Base-by-base conservation (phyloP, 2,797 vertebrate species). In the Sebastes vulpes region DNA sequence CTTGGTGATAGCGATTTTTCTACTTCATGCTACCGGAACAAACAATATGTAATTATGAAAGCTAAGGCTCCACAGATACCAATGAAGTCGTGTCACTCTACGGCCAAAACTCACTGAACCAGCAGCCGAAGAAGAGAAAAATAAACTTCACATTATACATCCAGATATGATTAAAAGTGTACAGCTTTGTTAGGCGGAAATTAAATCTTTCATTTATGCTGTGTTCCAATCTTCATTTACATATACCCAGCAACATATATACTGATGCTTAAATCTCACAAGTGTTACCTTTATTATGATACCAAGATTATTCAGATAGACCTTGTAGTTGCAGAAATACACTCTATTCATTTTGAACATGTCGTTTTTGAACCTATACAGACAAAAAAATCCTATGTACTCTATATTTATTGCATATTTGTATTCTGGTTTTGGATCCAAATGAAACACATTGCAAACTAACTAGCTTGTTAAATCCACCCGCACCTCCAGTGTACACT, bases 381-480 rank as follows among this genome's bases (percentile, higher is more conserved):
- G 38, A 42, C 38, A 42, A 42, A 46, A 18, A 18, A 16, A 58
- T 52, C 50, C 7, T 52, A 21, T 53, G 16, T 7, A 46, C 42
- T 18, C 14, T 46, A 46, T 46, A 18, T 46, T 46, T 46, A 46
- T 46, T 46, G 6, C 14, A 46, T 23, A 54, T 57, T 26, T 2
- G 26, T 26, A 57, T 28, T 28, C 54, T 28, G 6, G 12, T 28
- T 57, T 57, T 12, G 25, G 54, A 57, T 57, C 14, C 12, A 18
- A 26, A 28, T 16, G 25, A 46, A 46, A 46, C 16, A 16, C 23
- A 26, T 12, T 18, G 54, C 5, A 14, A 46, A 46, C 42, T 46
- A 46, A 46, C 14, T 38, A 56, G 16, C 31, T 48, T 21, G 29
- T 74, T 73, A 65, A 57, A 79, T 79, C 31, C 31, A 64, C 23